Conservation (phyloP, 2,797 vertebrate species). For the Lutjanus argentimaculatus region DNA sequence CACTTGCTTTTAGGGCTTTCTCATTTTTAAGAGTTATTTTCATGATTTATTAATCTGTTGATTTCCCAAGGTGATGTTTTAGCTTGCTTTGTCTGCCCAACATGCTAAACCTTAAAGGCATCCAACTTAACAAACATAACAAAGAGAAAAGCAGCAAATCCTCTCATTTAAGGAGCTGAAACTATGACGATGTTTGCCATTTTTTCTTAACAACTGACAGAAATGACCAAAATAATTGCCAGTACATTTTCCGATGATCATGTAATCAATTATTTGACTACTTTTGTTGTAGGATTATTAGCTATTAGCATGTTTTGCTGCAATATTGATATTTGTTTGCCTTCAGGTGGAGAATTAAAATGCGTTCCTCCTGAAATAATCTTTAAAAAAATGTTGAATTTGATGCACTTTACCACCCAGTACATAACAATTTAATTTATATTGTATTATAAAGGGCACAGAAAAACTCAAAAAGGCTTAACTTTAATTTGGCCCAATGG, state of each 20-base stretch:
- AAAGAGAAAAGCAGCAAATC: neutral
- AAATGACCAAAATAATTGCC: neutral
- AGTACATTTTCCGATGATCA: neutral
- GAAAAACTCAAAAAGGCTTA: neutral
- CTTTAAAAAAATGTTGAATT: neutral
- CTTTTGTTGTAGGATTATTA: neutral
- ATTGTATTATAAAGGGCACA: neutral
- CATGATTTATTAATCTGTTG: neutral
- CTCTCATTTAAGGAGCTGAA: neutral
- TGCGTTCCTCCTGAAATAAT: neutral
- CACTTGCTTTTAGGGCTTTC: neutral
- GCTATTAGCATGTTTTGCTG: neutral
- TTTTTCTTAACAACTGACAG: neutral
- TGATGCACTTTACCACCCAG: neutral
- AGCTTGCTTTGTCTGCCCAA: neutral
- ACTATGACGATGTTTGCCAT: neutral
- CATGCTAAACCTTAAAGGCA: neutral
- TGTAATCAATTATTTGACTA: neutral
- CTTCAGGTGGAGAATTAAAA: neutral
- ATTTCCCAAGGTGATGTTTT: neutral
- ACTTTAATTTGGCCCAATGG: conserved; percentile 5
- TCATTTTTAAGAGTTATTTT: neutral
- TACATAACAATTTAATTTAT: neutral
- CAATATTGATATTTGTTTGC: neutral
- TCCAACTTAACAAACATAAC: neutral